Base-by-base conservation (phyloP, 1,140 invertebrate species). In the Bombyx mandarina region DNA sequence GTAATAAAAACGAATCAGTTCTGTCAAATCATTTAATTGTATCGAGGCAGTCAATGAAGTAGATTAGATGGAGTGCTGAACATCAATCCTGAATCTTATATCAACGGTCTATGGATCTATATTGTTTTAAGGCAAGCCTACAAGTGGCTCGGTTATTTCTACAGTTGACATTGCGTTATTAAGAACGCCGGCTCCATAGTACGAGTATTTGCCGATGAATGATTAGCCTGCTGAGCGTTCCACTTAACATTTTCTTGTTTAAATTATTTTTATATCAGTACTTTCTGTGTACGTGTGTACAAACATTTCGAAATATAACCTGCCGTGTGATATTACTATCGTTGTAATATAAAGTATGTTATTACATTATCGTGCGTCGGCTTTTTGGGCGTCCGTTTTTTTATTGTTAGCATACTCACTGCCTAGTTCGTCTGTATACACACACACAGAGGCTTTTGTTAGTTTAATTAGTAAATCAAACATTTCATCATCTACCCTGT, bases 141-240 rank as follows among this genome's bases (percentile, higher is more conserved):
- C 18, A 50, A 50, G 49, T 50, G 49, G 49, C 49, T 43, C 43
- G 26, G 52, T 45, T 54, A 54, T 45, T 54, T 54, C 45, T 12
- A 54, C 52, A 43, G 44, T 43, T 54, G 52, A 45, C 43, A 54
- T 35, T 50, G 49, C 18, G 42, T 18, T 18, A 1, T 18, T 18
- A 18, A 18, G 12, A 18, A 35, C 26, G 26, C 26, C 26, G 26
- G 26, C 26, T 35, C 26, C 26, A 35, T 35, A 35, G 4, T 35
- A 35, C 12, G 12, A 18, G 12, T 18, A 18, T 51, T 51, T 51
- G 8, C 22, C 50, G 8, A 51, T 51, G 50, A 35, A 51, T n/a
- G 18, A 51, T 51, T 35, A 35, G 26, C 26, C 26, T 35, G 2
- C 26, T 35, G 26, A 35, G 26, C 26, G 26, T 35, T 35, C 2